phyloP scores from a whole-genome alignment of 92 coral and sea anemone species.

The Siderastrea siderea region DNA sequence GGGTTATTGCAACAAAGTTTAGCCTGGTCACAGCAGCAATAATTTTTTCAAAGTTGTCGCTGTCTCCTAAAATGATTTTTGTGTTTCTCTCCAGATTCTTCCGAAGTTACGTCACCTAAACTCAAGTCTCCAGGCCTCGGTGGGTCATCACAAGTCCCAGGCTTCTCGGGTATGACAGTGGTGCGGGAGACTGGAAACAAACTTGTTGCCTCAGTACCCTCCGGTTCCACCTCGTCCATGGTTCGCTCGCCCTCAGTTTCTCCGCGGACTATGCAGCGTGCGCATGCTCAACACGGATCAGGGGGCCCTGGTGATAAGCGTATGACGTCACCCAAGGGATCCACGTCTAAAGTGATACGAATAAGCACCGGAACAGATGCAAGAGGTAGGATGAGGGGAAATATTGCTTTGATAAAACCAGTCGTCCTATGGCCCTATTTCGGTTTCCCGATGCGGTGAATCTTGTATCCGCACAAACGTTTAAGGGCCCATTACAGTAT shows the following conservation, averaged over 20 bases:
- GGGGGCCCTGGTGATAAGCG: constrained; percentile 44
- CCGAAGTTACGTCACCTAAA: constrained; percentile 56
- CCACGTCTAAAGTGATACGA: constrained; percentile 29
- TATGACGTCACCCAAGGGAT: constrained; percentile 30
- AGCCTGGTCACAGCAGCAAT: too few species aligned
- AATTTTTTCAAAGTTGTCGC: neutral
- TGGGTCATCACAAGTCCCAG: constrained; percentile 33
- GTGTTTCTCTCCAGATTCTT: constrained; percentile 15
- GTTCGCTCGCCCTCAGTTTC: constrained; percentile 68
- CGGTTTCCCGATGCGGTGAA: too few species aligned
- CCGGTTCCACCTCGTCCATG: constrained; percentile 44
- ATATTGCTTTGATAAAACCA: neutral
- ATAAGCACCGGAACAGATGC: constrained; percentile 39
- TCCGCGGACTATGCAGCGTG: constrained; percentile 46
- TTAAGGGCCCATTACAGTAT: neutral
- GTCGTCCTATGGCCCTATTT: too few species aligned
- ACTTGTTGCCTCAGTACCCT: neutral
- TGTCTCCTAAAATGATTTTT: neutral
- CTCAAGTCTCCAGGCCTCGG: constrained; percentile 45
- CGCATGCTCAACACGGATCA: constrained; percentile 6
- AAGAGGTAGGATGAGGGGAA: constrained; percentile 7
- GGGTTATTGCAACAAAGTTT: neutral
- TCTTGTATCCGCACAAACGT: too few species aligned
- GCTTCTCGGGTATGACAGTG: constrained; percentile 50
- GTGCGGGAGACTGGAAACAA: constrained; percentile 60